Evolutionary conservation across 2,797 vertebrate species (phyloP), one percentile per base, ranked within the genome.

Genomic region (Carcharodon carcharias): DNA sequence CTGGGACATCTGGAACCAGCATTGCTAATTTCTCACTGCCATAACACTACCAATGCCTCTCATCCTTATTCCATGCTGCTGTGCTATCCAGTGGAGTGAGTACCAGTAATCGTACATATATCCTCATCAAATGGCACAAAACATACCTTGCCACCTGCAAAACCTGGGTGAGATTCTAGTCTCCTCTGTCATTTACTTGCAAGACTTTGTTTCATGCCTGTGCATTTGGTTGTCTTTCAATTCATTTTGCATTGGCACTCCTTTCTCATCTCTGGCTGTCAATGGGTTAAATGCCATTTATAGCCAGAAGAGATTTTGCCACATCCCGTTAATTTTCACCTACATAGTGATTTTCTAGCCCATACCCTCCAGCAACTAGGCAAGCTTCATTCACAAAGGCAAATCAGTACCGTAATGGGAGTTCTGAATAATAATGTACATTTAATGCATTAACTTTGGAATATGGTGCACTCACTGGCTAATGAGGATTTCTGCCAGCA

Each of bases 361-460:
- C 18, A 0, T 45, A 93, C 61, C 16, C 91, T 67, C 9, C 61
- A 67, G n/a, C 61, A 93, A 93, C 93, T 93, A 67, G 91, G 61
- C 91, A 45, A 67, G 61, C 14, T 45, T 93, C 50, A 61, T 92
- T 35, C 58, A 92, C 58, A n/a, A 31, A 91, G 31, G 21, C 85
- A 87, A 87, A 88, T 35, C 65, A 67, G 65, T 67, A 67, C 45
- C 26, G 45, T 85, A 50, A 6, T 85, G 82, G 21, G 45, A 85
- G 56, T 58, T 63, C 4, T 63, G 89, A 92, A 92, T 92, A 92
- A 93, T 93, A 93, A 40, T 67, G n/a, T 65, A 65, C 35, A 65
- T 65, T 61, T n/a, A 65, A 65, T 93, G 91, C 58, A 93, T 93
- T 93, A 65, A 40, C 61, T 93, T 93, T 65, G 61, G 91, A 93